Evolutionary conservation across 23 tunicate genomes (phyloP), one percentile per base, ranked within the genome.

Genomic region (Ascidia mentula): DNA sequence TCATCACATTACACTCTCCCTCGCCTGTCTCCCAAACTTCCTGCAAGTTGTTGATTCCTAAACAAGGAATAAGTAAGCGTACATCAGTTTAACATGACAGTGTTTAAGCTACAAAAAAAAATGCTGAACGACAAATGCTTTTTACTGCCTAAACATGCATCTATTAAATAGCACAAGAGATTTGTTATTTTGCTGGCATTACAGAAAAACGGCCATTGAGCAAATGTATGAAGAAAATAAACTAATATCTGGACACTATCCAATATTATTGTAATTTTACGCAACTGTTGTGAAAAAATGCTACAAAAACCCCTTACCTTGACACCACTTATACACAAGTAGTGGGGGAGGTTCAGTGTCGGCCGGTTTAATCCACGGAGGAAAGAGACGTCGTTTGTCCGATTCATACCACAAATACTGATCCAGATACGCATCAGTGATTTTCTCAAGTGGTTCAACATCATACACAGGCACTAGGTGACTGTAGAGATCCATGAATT

Each of bases 401-500:
- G 99, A 90, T 79, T 95, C 99, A 80, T 95, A 95, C 99, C 99
- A 95, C 38, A 95, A 86, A 70, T 95, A 95, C 79, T 95, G 99
- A 82, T 95, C 99, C 6, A 95, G 92, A 77, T 95, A 95, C 18
- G 99, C 99, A 76, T 95, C 99, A n/a, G 99, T 95, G 92, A 95
- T 95, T 75, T 95, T 95, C 83, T 95, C 99, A 2, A 95, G 87
- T 1, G 99, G 99, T 72, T 95, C 99, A 0, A 95, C 99, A 72
- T 95, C 99, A 80, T 95, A 89, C 36, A 95, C 99, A 40, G 99
- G 99, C 74, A 95, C 95, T 8, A 95, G 92, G 78, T 95, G 99
- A 84, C 96, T 95, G 96, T 95, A 95, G 46, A 95, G 86, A 69
- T 95, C 99, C 99, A 95, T 95, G 40, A 95, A 95, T 80, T 95